Conservation (phyloP, 2,888 invertebrate species). For the Tenthredo mesomela region DNA sequence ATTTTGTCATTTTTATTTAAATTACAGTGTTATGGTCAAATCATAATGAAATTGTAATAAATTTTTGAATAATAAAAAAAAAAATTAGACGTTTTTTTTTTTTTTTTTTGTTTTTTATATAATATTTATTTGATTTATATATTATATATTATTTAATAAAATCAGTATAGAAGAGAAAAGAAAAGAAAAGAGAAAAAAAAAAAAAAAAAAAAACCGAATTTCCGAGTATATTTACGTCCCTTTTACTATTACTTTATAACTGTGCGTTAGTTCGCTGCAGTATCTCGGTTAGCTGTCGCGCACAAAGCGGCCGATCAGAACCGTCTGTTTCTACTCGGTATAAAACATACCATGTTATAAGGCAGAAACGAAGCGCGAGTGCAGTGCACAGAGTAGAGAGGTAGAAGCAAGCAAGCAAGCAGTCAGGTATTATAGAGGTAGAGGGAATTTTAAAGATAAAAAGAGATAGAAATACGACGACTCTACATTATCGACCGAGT, state of each 20-base stretch:
- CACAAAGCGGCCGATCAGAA: slow-evolving; percentile 27
- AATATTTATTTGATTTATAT: neutral
- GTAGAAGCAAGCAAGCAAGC: no score
- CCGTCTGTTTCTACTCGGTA: slow-evolving; percentile 42
- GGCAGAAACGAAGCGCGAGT: no score
- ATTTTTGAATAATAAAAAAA: neutral
- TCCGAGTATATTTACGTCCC: no score
- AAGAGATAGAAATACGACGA: neutral
- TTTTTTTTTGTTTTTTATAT: neutral
- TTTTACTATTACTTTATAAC: neutral
- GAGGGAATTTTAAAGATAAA: neutral
- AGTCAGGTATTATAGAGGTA: neutral
- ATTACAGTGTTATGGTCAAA: neutral
- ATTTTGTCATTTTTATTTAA: neutral
- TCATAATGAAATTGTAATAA: neutral
- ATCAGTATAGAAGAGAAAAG: no score
- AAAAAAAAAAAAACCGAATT: no score
- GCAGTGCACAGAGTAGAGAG: no score
- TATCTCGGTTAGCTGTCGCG: neutral
- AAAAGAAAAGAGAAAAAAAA: no score
- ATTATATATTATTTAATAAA: no score
- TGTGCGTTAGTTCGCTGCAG: neutral
- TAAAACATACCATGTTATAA: neutral
- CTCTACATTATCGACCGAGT: slow-evolving; percentile 1
- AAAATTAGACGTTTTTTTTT: neutral